A percentile compares a stretch with the other conserved stretches of the same genome.
These are phyloP conservation scores for Diadegma fenestrale DNA, from an alignment of 2,888 invertebrate genomes.

Conservation along the genomic window DNA sequence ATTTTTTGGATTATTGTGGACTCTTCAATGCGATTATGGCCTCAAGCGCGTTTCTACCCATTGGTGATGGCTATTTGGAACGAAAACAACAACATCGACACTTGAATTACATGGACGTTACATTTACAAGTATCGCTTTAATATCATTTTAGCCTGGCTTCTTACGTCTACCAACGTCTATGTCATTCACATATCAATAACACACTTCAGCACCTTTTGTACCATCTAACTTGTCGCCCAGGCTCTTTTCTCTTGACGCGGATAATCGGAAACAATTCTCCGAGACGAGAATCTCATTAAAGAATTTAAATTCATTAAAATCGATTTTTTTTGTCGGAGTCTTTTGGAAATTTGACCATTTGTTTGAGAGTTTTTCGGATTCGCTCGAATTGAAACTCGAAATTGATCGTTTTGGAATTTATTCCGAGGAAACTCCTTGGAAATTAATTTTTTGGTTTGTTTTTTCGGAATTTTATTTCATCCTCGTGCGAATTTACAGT, in stretches of 20 bases:
- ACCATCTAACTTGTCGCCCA: slow-evolving; percentile 60
- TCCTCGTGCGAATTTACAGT: no score
- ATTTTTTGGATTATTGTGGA: slow-evolving; percentile 26
- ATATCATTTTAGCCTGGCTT: slow-evolving; percentile 77
- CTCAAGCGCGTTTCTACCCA: slow-evolving; percentile 63
- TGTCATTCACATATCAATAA: slow-evolving; percentile 66
- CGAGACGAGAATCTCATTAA: slow-evolving; percentile 38
- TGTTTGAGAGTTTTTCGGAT: neutral
- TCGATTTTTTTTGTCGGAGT: neutral
- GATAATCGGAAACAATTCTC: slow-evolving; percentile 31
- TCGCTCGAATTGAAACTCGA: neutral
- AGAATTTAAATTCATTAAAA: neutral
- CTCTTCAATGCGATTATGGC: slow-evolving; percentile 17
- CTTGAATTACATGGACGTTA: neutral
- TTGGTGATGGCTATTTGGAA: slow-evolving; percentile 80
- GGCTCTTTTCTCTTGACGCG: slow-evolving; percentile 46
- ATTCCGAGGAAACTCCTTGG: no score
- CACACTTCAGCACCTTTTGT: slow-evolving; percentile 65
- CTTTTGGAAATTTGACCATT: neutral
- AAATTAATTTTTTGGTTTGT: no score
- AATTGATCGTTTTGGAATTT: no score
- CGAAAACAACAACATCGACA: slow-evolving; percentile 34
- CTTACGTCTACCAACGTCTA: slow-evolving; percentile 70
- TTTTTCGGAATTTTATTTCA: neutral
- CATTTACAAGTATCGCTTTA: slow-evolving; percentile 72